phyloP scores from a whole-genome alignment of 1,140 invertebrate genomes.

The Copidosoma floridanum region DNA sequence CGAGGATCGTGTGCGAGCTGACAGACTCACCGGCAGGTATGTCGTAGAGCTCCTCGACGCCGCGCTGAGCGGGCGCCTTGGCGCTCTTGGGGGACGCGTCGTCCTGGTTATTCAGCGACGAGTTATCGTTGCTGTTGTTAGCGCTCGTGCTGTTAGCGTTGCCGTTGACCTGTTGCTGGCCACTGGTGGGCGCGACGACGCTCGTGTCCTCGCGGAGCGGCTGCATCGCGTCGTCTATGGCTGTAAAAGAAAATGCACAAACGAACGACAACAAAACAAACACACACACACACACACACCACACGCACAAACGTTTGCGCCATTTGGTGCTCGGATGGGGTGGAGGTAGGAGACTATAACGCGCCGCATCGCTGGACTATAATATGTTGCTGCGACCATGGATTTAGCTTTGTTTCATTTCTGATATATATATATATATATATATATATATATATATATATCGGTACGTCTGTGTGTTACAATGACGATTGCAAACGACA shows the following conservation, averaged over 20 bases:
- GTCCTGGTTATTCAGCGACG: slow-evolving; percentile 53
- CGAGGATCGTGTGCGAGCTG: not conserved
- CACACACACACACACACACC: slow-evolving; percentile 25
- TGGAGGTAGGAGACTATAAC: no score
- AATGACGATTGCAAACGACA: no score
- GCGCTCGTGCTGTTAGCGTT: slow-evolving; percentile 51
- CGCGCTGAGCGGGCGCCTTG: slow-evolving; percentile 41
- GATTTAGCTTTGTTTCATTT: no score
- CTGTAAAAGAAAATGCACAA: slow-evolving; percentile 32
- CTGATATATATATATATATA: no score
- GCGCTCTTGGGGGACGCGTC: slow-evolving; percentile 43
- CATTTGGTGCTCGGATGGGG: no score
- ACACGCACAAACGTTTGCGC: no score
- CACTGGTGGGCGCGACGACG: slow-evolving; percentile 7
- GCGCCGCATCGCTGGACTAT: no score
- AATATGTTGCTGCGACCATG: no score
- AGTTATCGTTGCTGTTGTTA: slow-evolving; percentile 53
- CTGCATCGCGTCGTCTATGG: slow-evolving; percentile 27
- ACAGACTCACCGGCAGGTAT: slow-evolving; percentile 75
- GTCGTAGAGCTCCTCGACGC: slow-evolving; percentile 75
- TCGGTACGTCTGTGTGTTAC: no score
- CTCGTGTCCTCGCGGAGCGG: slow-evolving; percentile 23
- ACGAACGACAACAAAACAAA: slow-evolving; percentile 20
- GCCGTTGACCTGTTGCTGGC: slow-evolving; percentile 49
- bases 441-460: no score